Conservation (phyloP, 2,888 invertebrate genomes). For the Helleia helle region DNA sequence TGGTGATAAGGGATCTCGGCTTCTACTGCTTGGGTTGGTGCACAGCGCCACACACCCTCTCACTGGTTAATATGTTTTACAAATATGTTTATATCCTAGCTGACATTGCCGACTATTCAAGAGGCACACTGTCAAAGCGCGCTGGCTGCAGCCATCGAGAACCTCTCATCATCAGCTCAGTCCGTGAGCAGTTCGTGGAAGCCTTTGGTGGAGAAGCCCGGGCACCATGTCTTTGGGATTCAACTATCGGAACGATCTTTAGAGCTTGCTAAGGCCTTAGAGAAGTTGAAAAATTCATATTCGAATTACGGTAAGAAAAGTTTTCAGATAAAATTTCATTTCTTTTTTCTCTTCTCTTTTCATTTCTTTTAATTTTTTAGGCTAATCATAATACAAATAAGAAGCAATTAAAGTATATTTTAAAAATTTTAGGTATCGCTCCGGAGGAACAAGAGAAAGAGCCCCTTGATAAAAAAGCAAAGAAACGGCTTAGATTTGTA, state of each 20-base stretch:
- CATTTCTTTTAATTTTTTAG: too few relatives aligned
- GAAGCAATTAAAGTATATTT: too few relatives aligned
- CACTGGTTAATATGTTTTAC: too few relatives aligned
- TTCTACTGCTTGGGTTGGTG: too few relatives aligned
- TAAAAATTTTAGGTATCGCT: background rate
- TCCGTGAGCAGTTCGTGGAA: conserved; percentile 30
- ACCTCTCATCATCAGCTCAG: conserved; percentile 32
- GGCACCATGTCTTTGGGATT: conserved; percentile 22
- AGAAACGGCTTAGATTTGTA: conserved; percentile 28
- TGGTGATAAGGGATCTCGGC: too few relatives aligned
- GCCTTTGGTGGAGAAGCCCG: conserved; percentile 33
- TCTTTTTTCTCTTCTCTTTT: too few relatives aligned
- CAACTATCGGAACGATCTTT: conserved; percentile 26
- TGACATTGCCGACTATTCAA: conserved; percentile 25
- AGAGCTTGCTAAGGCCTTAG: conserved; percentile 40
- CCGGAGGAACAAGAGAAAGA: conserved; percentile 11
- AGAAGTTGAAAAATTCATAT: conserved; percentile 35
- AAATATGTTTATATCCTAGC: background rate
- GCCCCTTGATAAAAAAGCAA: conserved; percentile 15
- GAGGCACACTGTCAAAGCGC: conserved; percentile 57
- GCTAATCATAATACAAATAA: too few relatives aligned
- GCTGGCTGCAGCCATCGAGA: conserved; percentile 36
- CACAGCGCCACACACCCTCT: too few relatives aligned
- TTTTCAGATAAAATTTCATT: background rate
- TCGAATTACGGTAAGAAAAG: conserved; percentile 17